phyloP scores from a whole-genome alignment of 2,797 vertebrate species.

The Mastacembelus armatus region DNA sequence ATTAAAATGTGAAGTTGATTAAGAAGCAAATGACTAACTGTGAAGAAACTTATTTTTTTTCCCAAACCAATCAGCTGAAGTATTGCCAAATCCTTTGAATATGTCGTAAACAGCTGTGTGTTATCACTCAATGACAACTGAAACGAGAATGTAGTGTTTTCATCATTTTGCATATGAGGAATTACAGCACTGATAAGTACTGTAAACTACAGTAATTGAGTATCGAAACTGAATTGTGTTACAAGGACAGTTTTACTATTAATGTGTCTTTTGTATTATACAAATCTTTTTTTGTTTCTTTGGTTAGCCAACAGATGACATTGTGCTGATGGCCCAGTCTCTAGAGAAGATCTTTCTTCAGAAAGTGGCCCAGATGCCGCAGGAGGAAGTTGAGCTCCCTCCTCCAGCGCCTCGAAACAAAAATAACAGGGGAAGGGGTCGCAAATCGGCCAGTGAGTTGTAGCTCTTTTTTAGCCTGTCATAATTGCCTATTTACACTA shows the following conservation, averaged over 20 bases:
- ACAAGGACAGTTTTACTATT: not conserved
- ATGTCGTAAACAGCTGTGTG: not conserved
- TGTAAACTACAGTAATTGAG: not conserved
- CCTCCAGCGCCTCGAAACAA: constrained; percentile 88
- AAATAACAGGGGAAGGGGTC: constrained; percentile 85
- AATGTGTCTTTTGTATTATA: not conserved
- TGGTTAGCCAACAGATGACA: constrained; percentile 91
- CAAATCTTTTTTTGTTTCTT: not conserved
- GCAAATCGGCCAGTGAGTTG: constrained; percentile 83
- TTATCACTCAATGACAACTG: not conserved
- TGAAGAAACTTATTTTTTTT: too few species aligned
- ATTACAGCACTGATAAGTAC: not conserved
- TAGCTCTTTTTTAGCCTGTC: too few species aligned
- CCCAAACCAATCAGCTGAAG: too few species aligned
- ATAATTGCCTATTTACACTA: too few species aligned
- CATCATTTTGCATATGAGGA: not conserved
- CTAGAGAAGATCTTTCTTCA: constrained; percentile 95
- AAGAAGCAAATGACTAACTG: too few species aligned
- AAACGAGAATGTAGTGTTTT: not conserved
- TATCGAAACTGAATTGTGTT: not conserved
- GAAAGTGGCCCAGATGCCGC: constrained; percentile 94
- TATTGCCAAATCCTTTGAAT: not conserved
- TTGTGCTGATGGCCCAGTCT: constrained; percentile 96
- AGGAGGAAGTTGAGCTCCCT: constrained; percentile 91
- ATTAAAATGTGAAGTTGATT: not conserved